Percentiles rank a stretch among this genome's conserved stretches.
These are phyloP conservation scores for Drosophila niveifrons DNA, from an alignment of 2,888 invertebrate species.

Conservation along the genomic window DNA sequence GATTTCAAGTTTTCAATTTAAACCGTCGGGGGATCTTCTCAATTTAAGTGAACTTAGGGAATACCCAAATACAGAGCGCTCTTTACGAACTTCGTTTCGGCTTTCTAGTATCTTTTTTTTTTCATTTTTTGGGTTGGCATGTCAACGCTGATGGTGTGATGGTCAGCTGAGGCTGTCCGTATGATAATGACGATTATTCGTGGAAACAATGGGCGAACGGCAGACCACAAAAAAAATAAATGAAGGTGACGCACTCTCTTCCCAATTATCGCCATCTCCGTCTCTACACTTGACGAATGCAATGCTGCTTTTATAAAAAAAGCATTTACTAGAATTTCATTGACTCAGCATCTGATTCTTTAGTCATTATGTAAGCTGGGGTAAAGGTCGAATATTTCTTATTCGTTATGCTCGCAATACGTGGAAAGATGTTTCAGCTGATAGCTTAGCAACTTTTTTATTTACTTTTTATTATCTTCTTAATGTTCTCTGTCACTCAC, in stretches of 20 bases:
- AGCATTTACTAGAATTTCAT: not conserved
- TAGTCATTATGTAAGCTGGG: conserved; percentile 32
- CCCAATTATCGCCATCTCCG: conserved; percentile 15
- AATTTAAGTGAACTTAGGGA: not conserved
- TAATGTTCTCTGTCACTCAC: conserved; percentile 23
- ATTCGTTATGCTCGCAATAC: conserved; percentile 35
- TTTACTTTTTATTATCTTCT: conserved; percentile 8
- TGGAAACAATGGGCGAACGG: conserved; percentile 38
- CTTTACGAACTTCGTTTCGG: not conserved
- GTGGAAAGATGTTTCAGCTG: conserved; percentile 46
- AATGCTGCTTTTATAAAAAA: not conserved
- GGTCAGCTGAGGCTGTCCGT: conserved; percentile 17
- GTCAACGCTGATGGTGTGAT: conserved; percentile 3
- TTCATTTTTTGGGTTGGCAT: not conserved
- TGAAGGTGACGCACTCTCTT: conserved; percentile 48
- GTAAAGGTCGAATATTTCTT: conserved; percentile 25
- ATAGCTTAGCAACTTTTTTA: not conserved
- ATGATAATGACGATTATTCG: conserved; percentile 42
- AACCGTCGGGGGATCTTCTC: conserved; percentile 2
- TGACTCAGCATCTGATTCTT: conserved; percentile 3
- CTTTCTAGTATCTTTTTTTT: not conserved
- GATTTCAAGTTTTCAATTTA: conserved; percentile 10
- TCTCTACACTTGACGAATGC: conserved; percentile 34
- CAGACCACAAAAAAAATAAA: conserved; percentile 8
- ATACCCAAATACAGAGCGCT: not conserved